phyloP scores from a whole-genome alignment of 2,888 invertebrate species.

The Osedax fenrisi region DNA sequence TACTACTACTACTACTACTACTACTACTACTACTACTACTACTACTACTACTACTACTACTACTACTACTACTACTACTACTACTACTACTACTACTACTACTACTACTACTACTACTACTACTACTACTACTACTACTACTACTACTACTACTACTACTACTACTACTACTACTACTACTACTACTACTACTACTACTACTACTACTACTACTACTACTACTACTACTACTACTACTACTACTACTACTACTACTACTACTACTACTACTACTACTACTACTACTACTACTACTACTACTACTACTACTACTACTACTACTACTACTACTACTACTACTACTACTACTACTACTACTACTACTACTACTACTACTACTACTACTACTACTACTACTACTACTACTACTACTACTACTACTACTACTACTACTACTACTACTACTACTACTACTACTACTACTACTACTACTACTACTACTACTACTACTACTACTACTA shows the following conservation, averaged over 20 bases:
- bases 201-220: constrained; percentile 14
- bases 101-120: constrained; percentile 8
- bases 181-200: constrained; percentile 18
- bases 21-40: constrained; percentile 20
- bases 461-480: no score
- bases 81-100: constrained; percentile 14
- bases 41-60: constrained; percentile 22
- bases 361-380: constrained; percentile 18
- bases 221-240: constrained; percentile 8
- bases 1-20: constrained; percentile 22
- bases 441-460: constrained; percentile 14
- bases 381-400: constrained; percentile 14
- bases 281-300: constrained; percentile 8
- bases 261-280: constrained; percentile 14
- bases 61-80: constrained; percentile 18
- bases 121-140: constrained; percentile 18
- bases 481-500: no score
- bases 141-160: constrained; percentile 14
- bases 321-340: constrained; percentile 14
- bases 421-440: constrained; percentile 18
- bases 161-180: constrained; percentile 8
- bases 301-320: constrained; percentile 18
- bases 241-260: constrained; percentile 18
- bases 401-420: constrained; percentile 8
- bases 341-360: constrained; percentile 8